Evolutionary conservation across 2,113 vertebrate species (phyloP).

Genomic region (Capricornis sumatraensis): DNA sequence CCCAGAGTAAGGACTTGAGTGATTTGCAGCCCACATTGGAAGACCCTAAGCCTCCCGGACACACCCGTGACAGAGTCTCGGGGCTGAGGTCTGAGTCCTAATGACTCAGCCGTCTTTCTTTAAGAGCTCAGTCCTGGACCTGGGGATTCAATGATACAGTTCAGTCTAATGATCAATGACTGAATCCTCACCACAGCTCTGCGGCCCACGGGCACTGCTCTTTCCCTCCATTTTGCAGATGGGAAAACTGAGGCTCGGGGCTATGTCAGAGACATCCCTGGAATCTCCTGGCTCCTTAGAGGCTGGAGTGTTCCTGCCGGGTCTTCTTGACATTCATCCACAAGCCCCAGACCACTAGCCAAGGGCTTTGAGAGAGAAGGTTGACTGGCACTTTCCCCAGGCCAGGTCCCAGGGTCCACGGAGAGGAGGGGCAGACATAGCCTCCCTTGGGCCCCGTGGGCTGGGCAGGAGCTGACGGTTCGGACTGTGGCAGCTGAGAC

Average conservation of each 20-base stretch:
- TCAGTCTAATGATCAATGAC: rapidly evolving
- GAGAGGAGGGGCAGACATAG: not conserved
- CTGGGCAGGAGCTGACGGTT: rapidly evolving
- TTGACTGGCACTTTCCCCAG: not conserved
- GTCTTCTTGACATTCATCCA: not conserved
- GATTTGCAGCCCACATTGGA: not conserved
- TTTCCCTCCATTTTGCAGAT: not conserved
- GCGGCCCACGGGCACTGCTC: rapidly evolving
- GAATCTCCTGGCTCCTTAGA: not conserved
- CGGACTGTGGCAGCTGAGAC: not conserved
- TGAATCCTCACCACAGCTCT: not conserved
- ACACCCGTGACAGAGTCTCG: rapidly evolving
- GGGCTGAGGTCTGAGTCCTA: not conserved
- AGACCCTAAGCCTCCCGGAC: not conserved
- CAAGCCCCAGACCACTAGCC: rapidly evolving
- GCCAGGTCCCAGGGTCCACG: not conserved
- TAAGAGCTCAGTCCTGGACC: not conserved
- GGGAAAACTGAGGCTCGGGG: not conserved
- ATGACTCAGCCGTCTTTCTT: rapidly evolving
- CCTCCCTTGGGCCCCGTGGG: not conserved
- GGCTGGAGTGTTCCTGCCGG: not conserved
- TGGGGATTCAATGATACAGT: not conserved
- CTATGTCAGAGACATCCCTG: not conserved
- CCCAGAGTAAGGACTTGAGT: not conserved
- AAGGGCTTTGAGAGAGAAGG: not conserved